Percentiles rank a stretch among this genome's conserved stretches.
phyloP scores from a whole-genome alignment of 2,888 invertebrate genomes.

The Eucriotettix oculatus region DNA sequence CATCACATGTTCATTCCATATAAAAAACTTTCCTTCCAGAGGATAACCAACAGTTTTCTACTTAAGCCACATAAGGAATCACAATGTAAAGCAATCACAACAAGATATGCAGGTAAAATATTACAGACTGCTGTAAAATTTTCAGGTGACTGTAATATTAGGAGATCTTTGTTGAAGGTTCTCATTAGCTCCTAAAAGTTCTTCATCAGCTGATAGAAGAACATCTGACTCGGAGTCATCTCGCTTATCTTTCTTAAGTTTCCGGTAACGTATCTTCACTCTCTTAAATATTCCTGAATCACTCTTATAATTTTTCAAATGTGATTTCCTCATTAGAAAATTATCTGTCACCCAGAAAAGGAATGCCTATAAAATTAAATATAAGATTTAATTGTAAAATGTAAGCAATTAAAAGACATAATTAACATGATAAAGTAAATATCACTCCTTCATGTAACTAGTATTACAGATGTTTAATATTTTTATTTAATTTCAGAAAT shows the following conservation, averaged over 20 bases:
- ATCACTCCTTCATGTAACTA: too few relatives aligned
- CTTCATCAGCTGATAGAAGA: constrained; percentile 32
- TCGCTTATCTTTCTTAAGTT: constrained; percentile 33
- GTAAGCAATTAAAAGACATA: constrained; percentile 9
- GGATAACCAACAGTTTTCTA: too few relatives aligned
- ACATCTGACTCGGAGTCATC: constrained; percentile 43
- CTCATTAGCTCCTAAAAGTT: constrained; percentile 32
- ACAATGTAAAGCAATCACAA: too few relatives aligned
- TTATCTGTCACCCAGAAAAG: constrained; percentile 80
- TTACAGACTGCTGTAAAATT: too few relatives aligned
- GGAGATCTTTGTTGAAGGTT: constrained; percentile 7
- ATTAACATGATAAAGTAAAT: background rate
- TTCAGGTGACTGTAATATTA: constrained; percentile 2
- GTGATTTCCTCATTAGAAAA: constrained; percentile 49
- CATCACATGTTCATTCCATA: too few relatives aligned
- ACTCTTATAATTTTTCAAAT: constrained; percentile 5
- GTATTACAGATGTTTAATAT: too few relatives aligned
- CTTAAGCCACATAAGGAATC: too few relatives aligned
- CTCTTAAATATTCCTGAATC: constrained; percentile 24
- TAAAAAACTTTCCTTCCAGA: too few relatives aligned
- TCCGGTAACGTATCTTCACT: constrained; percentile 37
- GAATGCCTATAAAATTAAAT: constrained; percentile 41
- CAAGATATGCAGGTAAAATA: too few relatives aligned
- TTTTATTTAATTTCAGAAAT: too few relatives aligned
- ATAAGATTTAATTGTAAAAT: constrained; percentile 1